These are phyloP conservation scores for Poecilia gillii DNA, from an alignment of 2,797 vertebrate genomes.

Conservation along the genomic window DNA sequence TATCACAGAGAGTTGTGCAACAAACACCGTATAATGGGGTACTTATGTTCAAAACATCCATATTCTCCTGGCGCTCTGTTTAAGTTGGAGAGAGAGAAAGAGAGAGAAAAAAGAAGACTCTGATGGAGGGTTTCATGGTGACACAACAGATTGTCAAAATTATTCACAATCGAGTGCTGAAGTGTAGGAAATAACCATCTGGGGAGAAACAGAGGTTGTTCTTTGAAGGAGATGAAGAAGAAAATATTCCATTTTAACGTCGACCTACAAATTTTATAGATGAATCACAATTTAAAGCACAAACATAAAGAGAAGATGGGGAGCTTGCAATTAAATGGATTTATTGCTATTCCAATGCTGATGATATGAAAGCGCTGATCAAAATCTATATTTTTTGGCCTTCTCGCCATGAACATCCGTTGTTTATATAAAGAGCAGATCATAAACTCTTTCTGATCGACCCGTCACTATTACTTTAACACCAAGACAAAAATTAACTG, in stretches of 20 bases:
- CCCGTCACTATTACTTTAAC: too few species aligned
- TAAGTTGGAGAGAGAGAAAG: slow-evolving; percentile 5
- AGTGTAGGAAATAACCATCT: slow-evolving; percentile 42
- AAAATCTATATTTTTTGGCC: background rate
- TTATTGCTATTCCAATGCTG: background rate
- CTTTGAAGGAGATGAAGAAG: slow-evolving; percentile 35
- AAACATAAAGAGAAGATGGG: slow-evolving; percentile 27
- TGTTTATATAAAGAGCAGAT: background rate
- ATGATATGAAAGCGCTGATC: background rate
- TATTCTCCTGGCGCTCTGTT: slow-evolving; percentile 36
- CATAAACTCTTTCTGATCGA: too few species aligned
- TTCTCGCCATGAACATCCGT: background rate
- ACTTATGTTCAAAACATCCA: slow-evolving; percentile 47
- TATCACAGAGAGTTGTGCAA: slow-evolving; percentile 36
- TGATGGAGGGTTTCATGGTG: slow-evolving; percentile 31
- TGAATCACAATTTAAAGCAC: slow-evolving; percentile 5
- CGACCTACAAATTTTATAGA: slow-evolving; percentile 30
- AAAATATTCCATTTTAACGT: slow-evolving; percentile 34
- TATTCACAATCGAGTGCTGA: slow-evolving; percentile 33
- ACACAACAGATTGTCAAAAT: slow-evolving; percentile 47
- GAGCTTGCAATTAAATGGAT: slow-evolving; percentile 7
- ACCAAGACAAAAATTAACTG: background rate
- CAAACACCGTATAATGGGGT: slow-evolving; percentile 28
- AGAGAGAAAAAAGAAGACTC: slow-evolving; percentile 2
- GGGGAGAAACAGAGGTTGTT: slow-evolving; percentile 36